Percentiles rank a stretch among this genome's conserved stretches.
Evolutionary conservation across 2,797 vertebrate species (phyloP).

Genomic region (Sciurus vulgaris): DNA sequence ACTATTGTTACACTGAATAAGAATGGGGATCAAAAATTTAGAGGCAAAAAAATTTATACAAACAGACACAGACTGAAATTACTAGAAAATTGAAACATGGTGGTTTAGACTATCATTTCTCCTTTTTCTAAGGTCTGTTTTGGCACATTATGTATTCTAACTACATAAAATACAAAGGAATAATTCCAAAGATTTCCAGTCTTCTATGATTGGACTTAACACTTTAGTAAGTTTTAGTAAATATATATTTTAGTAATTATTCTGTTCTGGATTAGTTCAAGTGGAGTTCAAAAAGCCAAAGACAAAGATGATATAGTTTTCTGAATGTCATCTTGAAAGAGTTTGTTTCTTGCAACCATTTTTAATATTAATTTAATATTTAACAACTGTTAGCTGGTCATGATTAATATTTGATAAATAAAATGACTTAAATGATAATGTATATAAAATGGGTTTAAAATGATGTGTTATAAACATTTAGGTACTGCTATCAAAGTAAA

Average conservation of each 20-base stretch:
- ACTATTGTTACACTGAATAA: neutral
- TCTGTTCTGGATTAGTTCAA: neutral
- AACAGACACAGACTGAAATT: neutral
- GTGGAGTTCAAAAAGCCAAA: constrained; percentile 10
- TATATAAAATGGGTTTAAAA: neutral
- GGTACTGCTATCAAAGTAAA: neutral
- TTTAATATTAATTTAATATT: neutral
- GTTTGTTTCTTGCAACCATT: neutral
- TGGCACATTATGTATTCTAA: neutral
- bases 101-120: neutral
- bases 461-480: neutral
- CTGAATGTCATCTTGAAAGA: neutral
- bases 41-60: neutral
- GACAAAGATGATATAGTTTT: neutral
- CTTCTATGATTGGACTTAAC: neutral
- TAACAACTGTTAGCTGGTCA: neutral
- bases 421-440: neutral
- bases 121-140: constrained; percentile 18
- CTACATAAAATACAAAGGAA: neutral
- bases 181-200: neutral
- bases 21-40: neutral
- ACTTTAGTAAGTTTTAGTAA: neutral
- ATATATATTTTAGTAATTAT: neutral
- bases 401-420: neutral
- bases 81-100: neutral